Percentiles rank a stretch among this genome's conserved stretches.
Evolutionary conservation across 2,113 vertebrate species (phyloP).

Genomic region (Scolopax mira): DNA sequence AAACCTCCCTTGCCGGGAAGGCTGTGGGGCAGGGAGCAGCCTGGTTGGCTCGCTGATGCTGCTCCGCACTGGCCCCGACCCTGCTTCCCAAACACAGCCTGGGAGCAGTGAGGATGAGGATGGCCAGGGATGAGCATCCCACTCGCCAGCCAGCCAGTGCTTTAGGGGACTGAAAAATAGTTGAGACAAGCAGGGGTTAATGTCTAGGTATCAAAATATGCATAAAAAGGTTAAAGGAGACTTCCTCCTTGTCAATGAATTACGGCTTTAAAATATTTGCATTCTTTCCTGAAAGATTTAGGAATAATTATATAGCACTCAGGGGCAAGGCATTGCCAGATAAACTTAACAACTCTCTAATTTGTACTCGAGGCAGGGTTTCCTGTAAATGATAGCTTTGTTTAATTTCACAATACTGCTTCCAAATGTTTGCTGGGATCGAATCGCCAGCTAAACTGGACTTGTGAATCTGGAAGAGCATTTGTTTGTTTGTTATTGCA

Average conservation of each 20-base stretch:
- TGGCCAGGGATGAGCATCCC: neutral
- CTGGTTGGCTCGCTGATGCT: neutral
- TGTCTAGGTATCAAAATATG: slow-evolving; percentile 48
- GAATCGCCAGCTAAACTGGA: slow-evolving; percentile 9
- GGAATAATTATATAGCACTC: slow-evolving; percentile 69
- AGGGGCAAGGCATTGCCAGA: slow-evolving; percentile 60
- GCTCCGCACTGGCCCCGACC: neutral
- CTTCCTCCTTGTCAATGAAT: slow-evolving; percentile 61
- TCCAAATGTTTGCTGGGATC: slow-evolving; percentile 51
- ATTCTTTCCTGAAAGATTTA: slow-evolving; percentile 68
- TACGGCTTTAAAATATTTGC: slow-evolving; percentile 58
- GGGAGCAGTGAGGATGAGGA: accelerated
- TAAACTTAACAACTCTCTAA: slow-evolving; percentile 66
- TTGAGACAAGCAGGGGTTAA: slow-evolving; percentile 29
- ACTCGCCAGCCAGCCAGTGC: neutral
- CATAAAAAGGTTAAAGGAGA: slow-evolving; percentile 24
- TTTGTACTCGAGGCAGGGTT: slow-evolving; percentile 67
- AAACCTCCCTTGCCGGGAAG: neutral
- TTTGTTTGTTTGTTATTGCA: slow-evolving; percentile 42
- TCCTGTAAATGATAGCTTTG: slow-evolving; percentile 69
- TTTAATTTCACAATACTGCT: slow-evolving; percentile 59
- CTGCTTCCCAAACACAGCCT: neutral
- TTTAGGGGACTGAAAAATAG: neutral
- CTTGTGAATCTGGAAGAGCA: neutral
- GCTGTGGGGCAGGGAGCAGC: neutral